Evolutionary conservation across 2,888 invertebrate species (phyloP).

Genomic region (Chymomyza procnemis): DNA sequence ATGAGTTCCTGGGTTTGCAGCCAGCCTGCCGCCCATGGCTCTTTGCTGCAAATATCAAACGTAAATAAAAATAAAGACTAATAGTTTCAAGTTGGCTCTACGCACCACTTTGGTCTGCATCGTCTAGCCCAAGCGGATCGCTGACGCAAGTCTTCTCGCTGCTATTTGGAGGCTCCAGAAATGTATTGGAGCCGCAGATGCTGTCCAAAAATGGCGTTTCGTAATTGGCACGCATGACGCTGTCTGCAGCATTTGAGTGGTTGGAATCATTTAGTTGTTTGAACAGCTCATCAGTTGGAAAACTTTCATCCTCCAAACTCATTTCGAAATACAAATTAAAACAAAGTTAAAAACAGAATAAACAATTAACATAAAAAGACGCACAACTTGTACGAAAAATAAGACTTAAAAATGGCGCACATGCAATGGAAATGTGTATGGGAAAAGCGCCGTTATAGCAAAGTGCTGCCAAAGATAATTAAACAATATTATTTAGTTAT

Average conservation of each 20-base stretch:
- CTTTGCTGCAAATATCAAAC: background rate
- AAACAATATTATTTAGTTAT: no score
- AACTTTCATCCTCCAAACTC: constrained; percentile 76
- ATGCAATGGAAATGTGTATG: background rate
- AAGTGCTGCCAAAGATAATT: constrained; percentile 12
- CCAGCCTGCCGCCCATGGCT: no score
- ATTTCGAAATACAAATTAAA: constrained; percentile 35
- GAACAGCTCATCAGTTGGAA: constrained; percentile 67
- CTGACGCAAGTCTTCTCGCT: constrained; percentile 68
- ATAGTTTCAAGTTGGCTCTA: background rate
- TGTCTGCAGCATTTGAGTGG: constrained; percentile 18
- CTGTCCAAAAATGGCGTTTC: constrained; percentile 49
- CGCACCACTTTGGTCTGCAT: constrained; percentile 30
- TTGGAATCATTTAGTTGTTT: constrained; percentile 45
- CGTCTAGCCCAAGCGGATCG: constrained; percentile 49
- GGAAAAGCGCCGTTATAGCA: constrained; percentile 25
- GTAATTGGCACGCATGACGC: constrained; percentile 14
- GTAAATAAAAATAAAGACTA: background rate
- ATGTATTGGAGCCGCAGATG: constrained; percentile 49
- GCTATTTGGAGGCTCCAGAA: constrained; percentile 48
- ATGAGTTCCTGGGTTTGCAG: constrained; percentile 22
- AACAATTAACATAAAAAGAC: background rate
- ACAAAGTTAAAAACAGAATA: background rate
- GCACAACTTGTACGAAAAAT: background rate
- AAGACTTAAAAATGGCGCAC: background rate